Evolutionary conservation across 1,140 invertebrate genomes (phyloP).

Genomic region (Coelopa frigida): DNA sequence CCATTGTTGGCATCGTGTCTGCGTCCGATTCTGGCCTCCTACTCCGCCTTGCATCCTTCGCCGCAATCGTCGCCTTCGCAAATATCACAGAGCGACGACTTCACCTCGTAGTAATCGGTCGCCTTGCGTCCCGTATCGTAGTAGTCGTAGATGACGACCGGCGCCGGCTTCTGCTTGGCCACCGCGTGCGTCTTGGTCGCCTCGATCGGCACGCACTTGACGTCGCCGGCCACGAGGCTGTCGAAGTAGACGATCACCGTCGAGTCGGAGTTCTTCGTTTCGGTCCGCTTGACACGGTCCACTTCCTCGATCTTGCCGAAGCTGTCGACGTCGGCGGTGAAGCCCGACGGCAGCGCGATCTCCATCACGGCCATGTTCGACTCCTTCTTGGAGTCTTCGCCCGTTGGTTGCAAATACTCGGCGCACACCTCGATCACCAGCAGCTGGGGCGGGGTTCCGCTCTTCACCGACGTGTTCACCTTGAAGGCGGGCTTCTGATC

Average conservation of each 20-base stretch:
- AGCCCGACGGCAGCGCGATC: constrained; percentile 76
- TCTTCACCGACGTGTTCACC: constrained; percentile 69
- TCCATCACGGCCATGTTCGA: constrained; percentile 89
- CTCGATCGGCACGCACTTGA: constrained; percentile 75
- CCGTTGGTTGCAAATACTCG: constrained; percentile 26
- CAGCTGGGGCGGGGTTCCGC: constrained; percentile 60
- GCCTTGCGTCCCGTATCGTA: constrained; percentile 72
- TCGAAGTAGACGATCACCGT: constrained; percentile 79
- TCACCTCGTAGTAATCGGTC: constrained; percentile 65
- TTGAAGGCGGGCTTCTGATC: constrained; percentile 72
- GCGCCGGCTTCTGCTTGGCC: constrained; percentile 75
- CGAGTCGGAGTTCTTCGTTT: constrained; percentile 69
- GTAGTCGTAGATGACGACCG: constrained; percentile 88
- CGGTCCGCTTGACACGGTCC: constrained; percentile 52
- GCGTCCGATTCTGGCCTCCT: too few relatives aligned
- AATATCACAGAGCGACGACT: constrained; percentile 65
- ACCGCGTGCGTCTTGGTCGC: constrained; percentile 77
- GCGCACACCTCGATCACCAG: constrained; percentile 69
- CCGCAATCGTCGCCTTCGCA: constrained; percentile 65
- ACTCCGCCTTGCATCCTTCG: constrained; percentile 44
- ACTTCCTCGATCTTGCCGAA: constrained; percentile 23
- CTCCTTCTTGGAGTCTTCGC: constrained; percentile 20
- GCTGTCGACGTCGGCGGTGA: constrained; percentile 48
- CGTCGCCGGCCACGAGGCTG: constrained; percentile 56
- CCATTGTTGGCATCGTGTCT: too few relatives aligned